Base-by-base conservation (phyloP, 2,113 vertebrate genomes). In the Steatornis caripensis region DNA sequence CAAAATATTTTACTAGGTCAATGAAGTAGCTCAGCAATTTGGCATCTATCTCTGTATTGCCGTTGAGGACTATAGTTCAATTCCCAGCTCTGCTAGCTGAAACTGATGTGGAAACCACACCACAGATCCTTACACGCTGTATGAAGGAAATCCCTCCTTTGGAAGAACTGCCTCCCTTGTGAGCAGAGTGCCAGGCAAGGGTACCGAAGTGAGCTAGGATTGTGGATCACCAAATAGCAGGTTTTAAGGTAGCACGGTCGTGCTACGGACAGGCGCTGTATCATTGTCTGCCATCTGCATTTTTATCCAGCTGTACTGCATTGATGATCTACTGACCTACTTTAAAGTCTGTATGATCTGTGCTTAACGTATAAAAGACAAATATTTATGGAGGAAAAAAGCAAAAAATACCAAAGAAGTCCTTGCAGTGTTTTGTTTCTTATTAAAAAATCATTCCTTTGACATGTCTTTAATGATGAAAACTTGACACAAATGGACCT, bases 1-100 rank as follows among this genome's bases (percentile, higher is more conserved):
- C 49, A 96, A 95, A 97, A 97, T 93, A 96, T 97, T 97, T 97
- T 92, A 95, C 72, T 90, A 93, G 55, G 94, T 84, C 57, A 93
- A 78, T 43, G 70, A 95, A 96, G 84, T 77, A 86, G 53, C 81
- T 92, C 51, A 9, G 86, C 64, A 62, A 89, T 87, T 92, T 92
- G 77, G 79, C 84, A 78, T 51, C 69, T 88, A 26, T 15, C 0
- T 94, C 80, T 51, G 15, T 46, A 48, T 64, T 3, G 3, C 27
- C 21, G 4, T 34, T 58, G 84, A 95, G 53, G 57, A 89, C 51
- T 14, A 58, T 10, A 49, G 61, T 30, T 84, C 34, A 90, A 61
- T 79, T 90, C 84, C 71, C 69, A 84, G 69, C 53, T 93, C 81
- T 75, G 9, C 9, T 2, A 57, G 58, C 79, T 87, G 76, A 78